Conservation (phyloP, 2,888 invertebrate genomes). For the Yponomeuta evonymella region DNA sequence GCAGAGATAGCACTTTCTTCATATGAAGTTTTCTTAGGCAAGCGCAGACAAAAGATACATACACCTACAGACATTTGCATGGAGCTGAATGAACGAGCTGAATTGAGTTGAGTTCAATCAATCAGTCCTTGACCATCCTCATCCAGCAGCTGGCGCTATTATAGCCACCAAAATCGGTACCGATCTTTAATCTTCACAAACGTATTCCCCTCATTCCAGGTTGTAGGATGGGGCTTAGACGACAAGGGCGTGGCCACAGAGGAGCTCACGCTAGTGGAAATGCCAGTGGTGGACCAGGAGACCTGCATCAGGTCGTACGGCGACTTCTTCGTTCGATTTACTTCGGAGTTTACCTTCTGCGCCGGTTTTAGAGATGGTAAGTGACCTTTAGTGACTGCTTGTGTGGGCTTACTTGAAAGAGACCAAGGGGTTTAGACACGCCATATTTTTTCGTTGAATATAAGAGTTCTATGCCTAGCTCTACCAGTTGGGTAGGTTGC, state of each 20-base stretch:
- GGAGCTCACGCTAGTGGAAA: conserved; percentile 72
- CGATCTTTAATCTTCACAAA: neutral
- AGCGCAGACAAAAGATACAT: too few relatives aligned
- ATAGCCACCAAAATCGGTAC: too few relatives aligned
- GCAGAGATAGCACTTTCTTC: too few relatives aligned
- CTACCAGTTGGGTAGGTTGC: too few relatives aligned
- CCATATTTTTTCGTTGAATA: too few relatives aligned
- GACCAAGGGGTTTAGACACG: too few relatives aligned
- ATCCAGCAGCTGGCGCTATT: too few relatives aligned
- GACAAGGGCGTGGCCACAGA: conserved; percentile 75
- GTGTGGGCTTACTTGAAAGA: neutral
- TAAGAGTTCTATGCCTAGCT: too few relatives aligned
- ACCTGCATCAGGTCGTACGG: conserved; percentile 78
- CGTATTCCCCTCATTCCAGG: conserved; percentile 36
- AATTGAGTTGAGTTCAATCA: neutral
- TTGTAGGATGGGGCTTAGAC: conserved; percentile 77
- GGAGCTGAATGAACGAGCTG: neutral
- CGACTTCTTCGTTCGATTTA: conserved; percentile 77
- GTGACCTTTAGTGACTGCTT: conserved; percentile 16
- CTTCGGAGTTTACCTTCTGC: conserved; percentile 73
- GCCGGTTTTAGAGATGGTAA: conserved; percentile 68
- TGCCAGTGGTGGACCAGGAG: conserved; percentile 77
- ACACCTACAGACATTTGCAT: too few relatives aligned
- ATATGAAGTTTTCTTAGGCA: too few relatives aligned
- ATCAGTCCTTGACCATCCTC: neutral